These are phyloP conservation scores for Watsonalla binaria DNA, from an alignment of 2,888 invertebrate genomes.

Conservation along the genomic window DNA sequence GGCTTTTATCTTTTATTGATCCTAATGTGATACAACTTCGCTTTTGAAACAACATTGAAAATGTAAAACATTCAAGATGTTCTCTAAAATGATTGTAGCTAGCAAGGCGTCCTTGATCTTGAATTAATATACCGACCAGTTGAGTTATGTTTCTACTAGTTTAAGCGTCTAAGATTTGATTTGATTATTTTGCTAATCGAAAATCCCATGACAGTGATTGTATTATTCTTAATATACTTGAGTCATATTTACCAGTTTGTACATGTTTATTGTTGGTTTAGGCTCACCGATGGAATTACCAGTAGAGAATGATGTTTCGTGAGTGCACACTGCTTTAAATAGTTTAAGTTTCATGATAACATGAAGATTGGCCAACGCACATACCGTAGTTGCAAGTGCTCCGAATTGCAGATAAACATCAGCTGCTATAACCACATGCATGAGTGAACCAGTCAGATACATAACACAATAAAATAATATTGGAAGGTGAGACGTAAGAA, in stretches of 20 bases:
- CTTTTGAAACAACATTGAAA: neutral
- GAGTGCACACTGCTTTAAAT: conserved; percentile 47
- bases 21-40: neutral
- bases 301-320: conserved; percentile 40
- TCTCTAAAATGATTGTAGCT: too few relatives aligned
- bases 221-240: neutral
- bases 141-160: neutral
- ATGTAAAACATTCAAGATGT: neutral
- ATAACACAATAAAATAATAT: too few relatives aligned
- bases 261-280: conserved; percentile 54
- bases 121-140: neutral
- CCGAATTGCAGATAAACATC: conserved; percentile 65
- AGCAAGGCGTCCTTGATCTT: neutral
- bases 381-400: conserved; percentile 40
- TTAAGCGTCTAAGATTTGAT: too few relatives aligned
- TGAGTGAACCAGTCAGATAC: conserved; percentile 25
- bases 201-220: too few relatives aligned
- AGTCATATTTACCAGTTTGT: conserved; percentile 62
- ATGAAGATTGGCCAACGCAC: conserved; percentile 53
- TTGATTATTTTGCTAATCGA: too few relatives aligned
- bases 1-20: neutral
- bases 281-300: conserved; percentile 22
- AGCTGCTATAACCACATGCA: conserved; percentile 19
- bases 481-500: too few relatives aligned
- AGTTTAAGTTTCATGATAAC: conserved; percentile 46